phyloP scores from a whole-genome alignment of 2,113 vertebrate species.

The Columba janthina region DNA sequence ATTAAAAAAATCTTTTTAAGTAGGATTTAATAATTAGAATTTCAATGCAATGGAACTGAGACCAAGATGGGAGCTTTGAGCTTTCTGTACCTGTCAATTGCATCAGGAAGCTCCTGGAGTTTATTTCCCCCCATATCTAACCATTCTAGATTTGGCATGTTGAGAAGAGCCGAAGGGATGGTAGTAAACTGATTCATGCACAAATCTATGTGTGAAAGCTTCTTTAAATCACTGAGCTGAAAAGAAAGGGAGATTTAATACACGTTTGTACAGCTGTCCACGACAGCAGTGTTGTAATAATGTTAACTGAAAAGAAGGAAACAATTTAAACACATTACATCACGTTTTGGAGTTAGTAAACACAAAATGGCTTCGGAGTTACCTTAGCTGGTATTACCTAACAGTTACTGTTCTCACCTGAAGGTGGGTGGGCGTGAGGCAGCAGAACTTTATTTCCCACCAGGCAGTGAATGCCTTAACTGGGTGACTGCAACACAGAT shows the following conservation, averaged over 20 bases:
- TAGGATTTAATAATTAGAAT: background rate
- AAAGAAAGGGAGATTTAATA: background rate
- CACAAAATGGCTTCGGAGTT: background rate
- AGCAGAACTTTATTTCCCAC: background rate
- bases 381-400: background rate
- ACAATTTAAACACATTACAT: background rate
- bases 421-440: background rate
- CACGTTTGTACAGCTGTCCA: background rate
- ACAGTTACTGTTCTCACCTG: background rate
- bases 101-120: constrained; percentile 82
- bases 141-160: constrained; percentile 90
- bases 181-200: constrained; percentile 90
- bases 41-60: background rate
- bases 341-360: background rate
- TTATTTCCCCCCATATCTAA: constrained; percentile 93
- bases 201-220: constrained; percentile 89
- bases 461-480: background rate
- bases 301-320: background rate
- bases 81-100: constrained; percentile 84
- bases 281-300: background rate
- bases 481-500: background rate
- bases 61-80: background rate
- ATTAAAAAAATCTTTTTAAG: background rate
- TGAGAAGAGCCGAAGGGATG: constrained; percentile 84
- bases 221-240: constrained; percentile 85